Percentiles rank a stretch among this genome's conserved stretches.
Conservation (phyloP, 2,888 invertebrate genomes). For the Apodemia hepburni region DNA sequence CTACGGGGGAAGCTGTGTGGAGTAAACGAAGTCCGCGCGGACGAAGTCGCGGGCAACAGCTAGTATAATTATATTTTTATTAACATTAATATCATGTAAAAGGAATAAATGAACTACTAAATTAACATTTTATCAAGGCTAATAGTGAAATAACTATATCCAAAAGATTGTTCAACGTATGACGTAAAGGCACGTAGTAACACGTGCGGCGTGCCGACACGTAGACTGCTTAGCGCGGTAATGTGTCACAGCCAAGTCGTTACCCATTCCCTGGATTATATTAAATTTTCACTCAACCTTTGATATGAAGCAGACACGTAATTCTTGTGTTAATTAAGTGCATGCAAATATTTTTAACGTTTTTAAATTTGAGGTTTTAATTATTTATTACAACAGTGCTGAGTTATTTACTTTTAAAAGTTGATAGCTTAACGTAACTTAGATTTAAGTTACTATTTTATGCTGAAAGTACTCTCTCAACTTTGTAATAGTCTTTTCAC, state of each 20-base stretch:
- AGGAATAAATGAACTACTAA: no score
- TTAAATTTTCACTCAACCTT: constrained; percentile 11
- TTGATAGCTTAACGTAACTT: no score
- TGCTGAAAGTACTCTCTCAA: no score
- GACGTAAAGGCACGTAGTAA: constrained; percentile 7
- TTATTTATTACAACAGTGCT: no score
- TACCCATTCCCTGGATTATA: constrained; percentile 15
- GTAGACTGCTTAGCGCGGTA: constrained; percentile 56
- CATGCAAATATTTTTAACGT: neutral
- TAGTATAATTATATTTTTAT: no score
- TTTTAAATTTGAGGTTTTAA: neutral
- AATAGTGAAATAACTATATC: constrained; percentile 8
- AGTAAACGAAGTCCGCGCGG: no score
- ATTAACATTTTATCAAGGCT: neutral
- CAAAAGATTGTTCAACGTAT: neutral
- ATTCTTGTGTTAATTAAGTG: constrained; percentile 2
- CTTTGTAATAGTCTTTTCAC: no score
- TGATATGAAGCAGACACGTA: neutral
- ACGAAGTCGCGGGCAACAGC: no score
- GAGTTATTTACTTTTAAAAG: no score
- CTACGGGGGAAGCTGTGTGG: no score
- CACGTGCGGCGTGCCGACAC: constrained; percentile 44
- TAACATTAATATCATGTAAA: no score
- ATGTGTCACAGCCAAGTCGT: constrained; percentile 37
- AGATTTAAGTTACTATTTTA: no score